Evolutionary conservation across 2,888 invertebrate genomes (phyloP), one percentile per base, ranked within the genome.

Genomic region (Diploptera punctata): DNA sequence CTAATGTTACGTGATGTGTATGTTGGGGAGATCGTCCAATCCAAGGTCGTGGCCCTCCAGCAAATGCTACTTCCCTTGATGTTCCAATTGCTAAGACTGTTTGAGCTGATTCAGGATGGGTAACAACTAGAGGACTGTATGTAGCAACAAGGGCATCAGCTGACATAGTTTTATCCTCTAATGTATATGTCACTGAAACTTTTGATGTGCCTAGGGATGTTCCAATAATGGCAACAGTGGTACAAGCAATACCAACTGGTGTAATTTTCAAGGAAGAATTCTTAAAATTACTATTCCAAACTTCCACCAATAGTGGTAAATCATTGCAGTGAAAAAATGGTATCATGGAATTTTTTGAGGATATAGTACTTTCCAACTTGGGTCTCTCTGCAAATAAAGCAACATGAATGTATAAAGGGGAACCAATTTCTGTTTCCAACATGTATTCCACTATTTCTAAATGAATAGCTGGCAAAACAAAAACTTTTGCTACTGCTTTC

Each of bases 1-100:
- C 76, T 3, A 75, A 68, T n/a, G 33, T 70, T n/a, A 76, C 52
- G 52, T 74, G 75, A 24, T 76, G 74, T 2, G 69, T 79, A 74
- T 85, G 85, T 54, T 84, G 83, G 5, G 82, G 81, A 0, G 81
- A 78, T 44, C 82, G 87, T 9, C 86, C 85, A 0, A 87, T 80
- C 85, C 88, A 87, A 0, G 90, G 88, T 76, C 85, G 83, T 0
- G 94, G 94, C 1, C 93, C 93, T 65, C 92, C 90, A 74, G 86
- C 84, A 80, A 92, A 93, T n/a, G 92, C 84, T n/a, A 95, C 81
- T 79, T 43, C 68, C 19, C 89, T 86, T 0, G 90, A 89, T 0
- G 93, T 86, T 1, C 93, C 94, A 16, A 93, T 87, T 0, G 93
- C 89, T 7, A 95, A 82, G 0, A 94, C 86, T 16, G 89, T 86